These are phyloP conservation scores for Megaceryle maxima DNA, from an alignment of 2,113 vertebrate genomes.

Conservation along the genomic window DNA sequence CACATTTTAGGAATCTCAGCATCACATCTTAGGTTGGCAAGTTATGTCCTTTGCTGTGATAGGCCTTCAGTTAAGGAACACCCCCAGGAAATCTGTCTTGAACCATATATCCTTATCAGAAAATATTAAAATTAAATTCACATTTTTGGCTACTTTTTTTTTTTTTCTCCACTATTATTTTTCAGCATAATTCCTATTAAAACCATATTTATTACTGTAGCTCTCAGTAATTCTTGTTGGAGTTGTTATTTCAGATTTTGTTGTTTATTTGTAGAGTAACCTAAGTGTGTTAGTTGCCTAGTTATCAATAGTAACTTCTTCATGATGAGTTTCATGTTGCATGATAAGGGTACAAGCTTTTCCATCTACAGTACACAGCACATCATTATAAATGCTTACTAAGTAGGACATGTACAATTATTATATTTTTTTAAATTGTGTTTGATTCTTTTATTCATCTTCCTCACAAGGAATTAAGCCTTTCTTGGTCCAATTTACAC, in stretches of 20 bases:
- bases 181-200: not conserved
- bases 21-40: conserved; percentile 45
- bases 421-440: not conserved
- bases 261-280: not conserved
- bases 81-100: conserved; percentile 55
- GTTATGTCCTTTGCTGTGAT: conserved; percentile 49
- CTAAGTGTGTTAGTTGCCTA: not conserved
- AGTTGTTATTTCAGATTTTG: not conserved
- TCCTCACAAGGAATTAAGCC: not conserved
- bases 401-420: not conserved
- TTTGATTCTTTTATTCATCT: not conserved
- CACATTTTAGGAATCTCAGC: conserved; percentile 55
- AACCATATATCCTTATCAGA: not conserved
- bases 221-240: not conserved
- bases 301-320: not conserved
- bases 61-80: conserved; percentile 48
- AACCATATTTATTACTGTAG: not conserved
- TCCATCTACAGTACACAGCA: not conserved
- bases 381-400: not conserved
- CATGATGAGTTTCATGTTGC: not conserved
- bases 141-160: not conserved
- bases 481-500: not conserved
- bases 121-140: not conserved
- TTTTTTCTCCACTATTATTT: not conserved
- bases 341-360: not conserved